Evolutionary conservation across 1,140 invertebrate species (phyloP), one percentile per base, ranked within the genome.

Genomic region (Megalopta genalis): DNA sequence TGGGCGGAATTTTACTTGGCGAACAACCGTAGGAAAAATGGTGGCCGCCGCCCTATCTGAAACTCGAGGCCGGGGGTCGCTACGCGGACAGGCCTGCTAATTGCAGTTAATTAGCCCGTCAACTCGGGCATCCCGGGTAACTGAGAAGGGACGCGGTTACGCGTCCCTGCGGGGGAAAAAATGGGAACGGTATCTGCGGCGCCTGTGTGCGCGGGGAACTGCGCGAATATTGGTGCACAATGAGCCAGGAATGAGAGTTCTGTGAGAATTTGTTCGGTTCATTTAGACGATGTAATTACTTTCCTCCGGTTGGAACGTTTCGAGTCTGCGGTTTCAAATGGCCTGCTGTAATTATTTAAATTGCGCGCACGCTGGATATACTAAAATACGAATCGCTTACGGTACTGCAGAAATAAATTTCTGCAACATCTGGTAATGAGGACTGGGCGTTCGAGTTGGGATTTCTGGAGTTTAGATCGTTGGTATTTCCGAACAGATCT

Each of bases 61-160:
- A 73, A 59, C n/a, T 49, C 66, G 66, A 75, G 59, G 68, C 27
- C 72, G 71, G 60, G 32, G 23, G 10, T 42, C 59, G 18, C 27
- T 64, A 67, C 59, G 49, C 77, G 37, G 76, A 27, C 52, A 42
- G 49, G 49, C 46, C 25, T 52, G 68, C 77, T 86, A 88, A 88
- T 87, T 86, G 80, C 84, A 66, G 80, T 86, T 88, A 88, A 88
- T 87, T 84, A 86, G 82, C 86, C 77, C 77, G 77, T 87, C 82
- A 77, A 79, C 77, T 74, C 79, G 76, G 75, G 79, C 71, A 81
- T 83, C 81, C 77, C 67, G 80, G 49, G 67, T 80, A 83, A 87
- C 83, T 78, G 77, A 82, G 46, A 74, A 37, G 64, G 54, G 54
- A 23, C 73, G 52, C 62, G 57, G 81, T 78, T 84, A 72, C 74